These are phyloP conservation scores for Pterostichus madidus DNA, from an alignment of 2,888 invertebrate genomes.

Conservation along the genomic window DNA sequence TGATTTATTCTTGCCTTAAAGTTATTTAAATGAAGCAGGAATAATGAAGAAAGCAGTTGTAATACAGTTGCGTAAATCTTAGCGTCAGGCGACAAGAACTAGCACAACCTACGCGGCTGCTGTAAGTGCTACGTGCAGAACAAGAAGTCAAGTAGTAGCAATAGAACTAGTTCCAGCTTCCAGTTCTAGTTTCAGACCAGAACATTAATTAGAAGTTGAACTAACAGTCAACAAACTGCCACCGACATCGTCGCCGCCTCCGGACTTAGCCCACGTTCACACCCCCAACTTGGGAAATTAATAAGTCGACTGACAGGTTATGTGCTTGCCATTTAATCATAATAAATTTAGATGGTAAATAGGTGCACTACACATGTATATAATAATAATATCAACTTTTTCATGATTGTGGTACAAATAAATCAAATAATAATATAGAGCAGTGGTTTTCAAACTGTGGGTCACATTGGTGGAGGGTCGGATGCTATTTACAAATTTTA, in stretches of 20 bases:
- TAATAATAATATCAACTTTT: no score
- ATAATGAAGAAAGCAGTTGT: slow-evolving; percentile 42
- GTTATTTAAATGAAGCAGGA: slow-evolving; percentile 9
- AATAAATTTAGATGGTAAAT: no score
- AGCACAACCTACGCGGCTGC: slow-evolving; percentile 13
- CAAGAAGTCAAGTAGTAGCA: slow-evolving; percentile 43
- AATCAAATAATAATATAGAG: no score
- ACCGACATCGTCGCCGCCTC: background rate
- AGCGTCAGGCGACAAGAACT: slow-evolving; percentile 9
- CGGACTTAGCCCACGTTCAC: slow-evolving; percentile 32
- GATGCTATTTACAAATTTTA: no score
- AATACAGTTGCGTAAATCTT: slow-evolving; percentile 45
- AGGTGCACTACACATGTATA: no score
- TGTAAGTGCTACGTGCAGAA: slow-evolving; percentile 13
- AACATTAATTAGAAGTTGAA: slow-evolving; percentile 50
- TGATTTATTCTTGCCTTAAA: slow-evolving; percentile 45
- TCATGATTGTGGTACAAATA: no score
- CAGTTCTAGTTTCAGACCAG: slow-evolving; percentile 33
- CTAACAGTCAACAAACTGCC: slow-evolving; percentile 54
- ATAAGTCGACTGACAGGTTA: background rate
- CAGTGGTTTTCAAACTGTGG: no score
- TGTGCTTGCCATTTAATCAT: no score
- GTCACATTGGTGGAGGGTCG: no score
- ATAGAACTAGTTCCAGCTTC: slow-evolving; percentile 35
- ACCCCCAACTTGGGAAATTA: slow-evolving; percentile 30